Evolutionary conservation across 2,113 vertebrate species (phyloP), one percentile per base, ranked within the genome.

Genomic region (Electrona antarctica): DNA sequence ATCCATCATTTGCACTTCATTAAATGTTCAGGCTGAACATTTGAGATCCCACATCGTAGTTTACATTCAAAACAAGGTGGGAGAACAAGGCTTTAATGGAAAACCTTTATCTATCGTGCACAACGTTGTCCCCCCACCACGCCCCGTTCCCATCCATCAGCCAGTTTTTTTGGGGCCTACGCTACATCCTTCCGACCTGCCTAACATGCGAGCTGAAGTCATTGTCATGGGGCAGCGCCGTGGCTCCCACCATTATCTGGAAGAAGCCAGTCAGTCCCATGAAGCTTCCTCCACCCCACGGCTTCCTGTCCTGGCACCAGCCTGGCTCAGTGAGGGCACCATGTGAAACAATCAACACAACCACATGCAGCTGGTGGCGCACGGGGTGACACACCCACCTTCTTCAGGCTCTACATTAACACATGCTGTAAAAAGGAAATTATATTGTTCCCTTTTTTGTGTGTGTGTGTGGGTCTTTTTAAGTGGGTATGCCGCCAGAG

Each of bases 241-340:
- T 60, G 77, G 79, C 88, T 84, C 80, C 87, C 85, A 90, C 62
- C 50, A 80, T 90, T 89, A 91, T 91, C 87, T 92, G 8, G 45
- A 52, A 81, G 78, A 71, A 79, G 77, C 75, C 68, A 21, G 71
- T 87, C 76, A 21, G 21, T 21, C 21, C 21, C 21, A 21, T 21
- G 72, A 77, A 69, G 63, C 71, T 59, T 71, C 55, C 80, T n/a
- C 75, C 84, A 86, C 78, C 81, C 88, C 56, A 51, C 67, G 62
- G 65, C 73, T 92, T 94, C 93, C 92, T 92, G 89, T 73, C 45
- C 57, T 69, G 91, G 91, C 92, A 91, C 89, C 91, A 89, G 85
- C 60, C 64, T 82, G 85, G 76, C 82, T 82, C 81, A 76, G 62
- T 62, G 60, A 79, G 68, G 41, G 41, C 67, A 29, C 69, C 69